Percentiles rank a stretch among this genome's conserved stretches.
phyloP scores from a whole-genome alignment of 2,888 invertebrate genomes.

The Drosophila anomalata region DNA sequence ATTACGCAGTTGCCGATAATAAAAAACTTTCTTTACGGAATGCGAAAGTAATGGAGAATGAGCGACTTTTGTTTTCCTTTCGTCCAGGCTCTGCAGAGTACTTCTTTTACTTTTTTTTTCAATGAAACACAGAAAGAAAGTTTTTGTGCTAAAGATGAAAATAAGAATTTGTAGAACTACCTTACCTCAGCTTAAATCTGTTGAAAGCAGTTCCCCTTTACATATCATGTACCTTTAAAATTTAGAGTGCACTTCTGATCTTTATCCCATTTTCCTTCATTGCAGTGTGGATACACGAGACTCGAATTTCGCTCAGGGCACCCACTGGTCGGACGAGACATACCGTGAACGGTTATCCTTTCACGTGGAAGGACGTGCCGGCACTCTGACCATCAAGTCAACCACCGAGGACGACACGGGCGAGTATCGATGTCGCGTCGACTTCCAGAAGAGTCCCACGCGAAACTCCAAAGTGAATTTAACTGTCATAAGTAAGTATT shows the following conservation, averaged over 20 bases:
- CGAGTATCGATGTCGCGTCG: slow-evolving; percentile 93
- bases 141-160: neutral
- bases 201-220: no score
- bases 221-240: neutral
- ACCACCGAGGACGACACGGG: slow-evolving; percentile 91
- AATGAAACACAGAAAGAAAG: neutral
- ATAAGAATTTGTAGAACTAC: neutral
- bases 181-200: no score
- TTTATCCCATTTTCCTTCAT: neutral
- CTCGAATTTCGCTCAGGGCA: slow-evolving; percentile 84
- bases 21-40: slow-evolving; percentile 29
- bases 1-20: slow-evolving; percentile 48
- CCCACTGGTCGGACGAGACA: slow-evolving; percentile 86
- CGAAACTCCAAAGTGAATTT: slow-evolving; percentile 94
- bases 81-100: slow-evolving; percentile 5
- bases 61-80: slow-evolving; percentile 41
- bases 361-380: slow-evolving; percentile 89
- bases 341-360: slow-evolving; percentile 90
- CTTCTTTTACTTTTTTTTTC: slow-evolving; percentile 17
- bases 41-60: slow-evolving; percentile 18
- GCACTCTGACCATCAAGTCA: slow-evolving; percentile 90
- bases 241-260: slow-evolving; percentile 10
- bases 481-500: slow-evolving; percentile 92
- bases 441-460: slow-evolving; percentile 95
- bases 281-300: slow-evolving; percentile 85